Evolutionary conservation across 2,113 vertebrate species (phyloP).

Genomic region (Dicrurus megarhynchus): DNA sequence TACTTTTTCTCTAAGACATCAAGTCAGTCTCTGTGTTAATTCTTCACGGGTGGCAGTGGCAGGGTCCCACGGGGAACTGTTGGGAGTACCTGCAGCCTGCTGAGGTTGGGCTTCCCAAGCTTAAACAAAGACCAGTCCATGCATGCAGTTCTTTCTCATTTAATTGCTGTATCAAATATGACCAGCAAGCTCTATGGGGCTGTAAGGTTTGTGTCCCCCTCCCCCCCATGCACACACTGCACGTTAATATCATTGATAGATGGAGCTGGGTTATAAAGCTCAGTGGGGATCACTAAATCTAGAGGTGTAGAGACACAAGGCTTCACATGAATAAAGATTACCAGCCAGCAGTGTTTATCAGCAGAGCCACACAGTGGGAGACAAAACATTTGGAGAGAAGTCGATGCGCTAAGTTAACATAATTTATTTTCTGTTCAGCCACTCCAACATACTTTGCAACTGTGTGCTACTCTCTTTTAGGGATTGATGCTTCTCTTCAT

Average conservation of each 20-base stretch:
- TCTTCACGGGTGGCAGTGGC: not conserved
- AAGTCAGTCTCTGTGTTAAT: not conserved
- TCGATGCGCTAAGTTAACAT: rapidly evolving
- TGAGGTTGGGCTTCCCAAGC: not conserved
- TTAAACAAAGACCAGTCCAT: not conserved
- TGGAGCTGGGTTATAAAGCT: not conserved
- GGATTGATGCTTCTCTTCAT: not conserved
- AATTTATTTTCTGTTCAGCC: not conserved
- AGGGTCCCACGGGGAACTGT: not conserved
- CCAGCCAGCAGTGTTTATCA: not conserved
- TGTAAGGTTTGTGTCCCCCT: not conserved
- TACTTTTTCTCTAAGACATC: not conserved
- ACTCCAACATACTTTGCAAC: not conserved
- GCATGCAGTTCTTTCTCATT: not conserved
- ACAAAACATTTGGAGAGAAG: not conserved
- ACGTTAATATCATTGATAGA: not conserved
- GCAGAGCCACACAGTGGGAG: not conserved
- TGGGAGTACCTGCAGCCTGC: not conserved
- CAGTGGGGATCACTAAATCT: not conserved
- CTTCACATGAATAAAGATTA: not conserved
- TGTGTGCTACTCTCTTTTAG: not conserved
- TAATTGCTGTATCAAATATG: not conserved
- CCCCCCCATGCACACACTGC: rapidly evolving
- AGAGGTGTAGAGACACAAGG: not conserved
- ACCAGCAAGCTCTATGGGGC: not conserved